A percentile compares a stretch with the other conserved stretches of the same genome.
These are phyloP conservation scores for Pseudomugil tenellus DNA, from an alignment of 2,797 vertebrate species.

Conservation along the genomic window DNA sequence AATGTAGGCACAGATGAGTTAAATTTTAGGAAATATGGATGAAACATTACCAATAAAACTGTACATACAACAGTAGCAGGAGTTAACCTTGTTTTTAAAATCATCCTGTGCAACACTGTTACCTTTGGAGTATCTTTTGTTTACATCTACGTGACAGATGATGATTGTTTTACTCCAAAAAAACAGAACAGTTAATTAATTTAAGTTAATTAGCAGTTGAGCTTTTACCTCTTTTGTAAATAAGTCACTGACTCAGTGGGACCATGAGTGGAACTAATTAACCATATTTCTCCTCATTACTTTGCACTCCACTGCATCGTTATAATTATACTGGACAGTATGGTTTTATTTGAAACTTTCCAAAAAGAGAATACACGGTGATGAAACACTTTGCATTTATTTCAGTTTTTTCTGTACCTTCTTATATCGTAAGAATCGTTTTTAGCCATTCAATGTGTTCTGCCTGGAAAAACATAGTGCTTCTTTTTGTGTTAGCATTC, in stretches of 20 bases:
- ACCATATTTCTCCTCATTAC: conserved; percentile 11
- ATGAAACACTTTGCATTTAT: neutral
- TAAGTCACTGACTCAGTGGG: neutral
- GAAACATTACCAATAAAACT: neutral
- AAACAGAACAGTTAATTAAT: neutral
- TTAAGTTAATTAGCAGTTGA: conserved; percentile 3
- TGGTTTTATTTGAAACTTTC: neutral
- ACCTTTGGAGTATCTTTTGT: neutral
- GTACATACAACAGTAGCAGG: too few relatives aligned
- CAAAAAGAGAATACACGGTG: neutral
- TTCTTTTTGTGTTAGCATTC: neutral
- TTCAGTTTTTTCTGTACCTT: neutral
- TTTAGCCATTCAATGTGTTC: neutral
- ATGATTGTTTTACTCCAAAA: neutral
- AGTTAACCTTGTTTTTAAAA: too few relatives aligned
- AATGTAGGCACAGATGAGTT: neutral
- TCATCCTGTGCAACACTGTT: neutral
- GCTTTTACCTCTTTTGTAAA: conserved; percentile 4
- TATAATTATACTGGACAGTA: conserved; percentile 9
- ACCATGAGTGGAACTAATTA: conserved; percentile 22
- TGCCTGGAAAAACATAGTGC: too few relatives aligned
- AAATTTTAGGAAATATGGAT: neutral
- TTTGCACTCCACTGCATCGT: conserved; percentile 17
- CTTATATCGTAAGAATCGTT: neutral
- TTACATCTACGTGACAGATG: neutral